Conservation (phyloP, 2,888 invertebrate genomes). For the Lampropteryx suffumata region DNA sequence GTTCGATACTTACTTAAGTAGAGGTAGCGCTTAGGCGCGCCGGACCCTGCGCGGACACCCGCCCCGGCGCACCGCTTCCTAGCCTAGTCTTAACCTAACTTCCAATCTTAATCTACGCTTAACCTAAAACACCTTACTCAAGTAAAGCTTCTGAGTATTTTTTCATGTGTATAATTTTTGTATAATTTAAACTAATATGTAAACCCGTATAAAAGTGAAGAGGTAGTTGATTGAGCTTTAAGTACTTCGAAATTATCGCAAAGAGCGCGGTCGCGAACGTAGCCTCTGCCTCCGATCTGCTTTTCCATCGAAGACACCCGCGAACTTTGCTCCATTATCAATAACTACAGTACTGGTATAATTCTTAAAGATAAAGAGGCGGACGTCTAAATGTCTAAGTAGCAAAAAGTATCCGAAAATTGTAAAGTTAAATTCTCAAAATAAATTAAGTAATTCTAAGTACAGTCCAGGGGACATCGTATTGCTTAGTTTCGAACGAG, state of each 20-base stretch:
- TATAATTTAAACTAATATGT: constrained; percentile 83
- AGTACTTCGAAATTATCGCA: constrained; percentile 78
- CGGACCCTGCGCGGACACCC: constrained; percentile 76
- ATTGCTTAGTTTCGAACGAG: constrained; percentile 73
- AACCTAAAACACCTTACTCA: constrained; percentile 76
- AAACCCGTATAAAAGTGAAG: constrained; percentile 83
- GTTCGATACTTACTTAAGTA: constrained; percentile 67
- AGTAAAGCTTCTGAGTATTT: constrained; percentile 83
- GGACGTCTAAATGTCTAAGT: constrained; percentile 77
- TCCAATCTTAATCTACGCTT: constrained; percentile 61
- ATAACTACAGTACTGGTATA: constrained; percentile 51
- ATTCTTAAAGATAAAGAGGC: constrained; percentile 75
- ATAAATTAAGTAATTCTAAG: constrained; percentile 81
- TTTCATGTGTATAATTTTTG: constrained; percentile 76
- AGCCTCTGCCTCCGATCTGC: constrained; percentile 38
- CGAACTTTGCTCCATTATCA: constrained; percentile 46
- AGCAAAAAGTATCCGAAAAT: constrained; percentile 73
- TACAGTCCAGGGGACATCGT: constrained; percentile 79
- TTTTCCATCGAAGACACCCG: constrained; percentile 40
- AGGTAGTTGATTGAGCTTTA: constrained; percentile 81
- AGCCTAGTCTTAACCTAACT: constrained; percentile 43
- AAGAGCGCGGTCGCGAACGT: constrained; percentile 64
- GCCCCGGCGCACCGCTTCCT: constrained; percentile 63
- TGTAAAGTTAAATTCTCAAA: constrained; percentile 80
- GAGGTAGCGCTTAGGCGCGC: constrained; percentile 60